Evolutionary conservation across 2,888 invertebrate genomes (phyloP).

Genomic region (Synanthedon tipuliformis): DNA sequence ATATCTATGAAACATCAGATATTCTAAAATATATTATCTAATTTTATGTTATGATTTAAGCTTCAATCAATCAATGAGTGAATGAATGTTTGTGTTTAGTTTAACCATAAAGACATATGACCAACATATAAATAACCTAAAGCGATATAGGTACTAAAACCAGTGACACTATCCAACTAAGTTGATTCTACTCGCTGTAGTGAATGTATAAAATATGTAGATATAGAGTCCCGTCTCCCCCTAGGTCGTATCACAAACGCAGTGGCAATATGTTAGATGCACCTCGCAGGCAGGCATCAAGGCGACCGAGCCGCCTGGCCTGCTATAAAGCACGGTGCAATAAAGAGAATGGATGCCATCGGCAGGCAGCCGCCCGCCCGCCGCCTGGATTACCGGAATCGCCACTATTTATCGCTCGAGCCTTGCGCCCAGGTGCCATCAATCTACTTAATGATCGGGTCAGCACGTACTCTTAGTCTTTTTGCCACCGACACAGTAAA

Average conservation of each 20-base stretch:
- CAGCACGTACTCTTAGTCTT: conserved; percentile 65
- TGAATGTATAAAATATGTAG: background rate
- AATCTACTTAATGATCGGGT: conserved; percentile 71
- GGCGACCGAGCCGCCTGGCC: conserved; percentile 43
- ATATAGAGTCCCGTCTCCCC: conserved; percentile 3
- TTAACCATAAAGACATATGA: no score
- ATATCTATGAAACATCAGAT: no score
- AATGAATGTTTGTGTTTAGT: no score
- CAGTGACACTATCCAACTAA: no score
- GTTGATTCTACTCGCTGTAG: no score
- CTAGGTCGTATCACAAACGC: conserved; percentile 20
- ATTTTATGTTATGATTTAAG: no score
- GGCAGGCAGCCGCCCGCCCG: conserved; percentile 57
- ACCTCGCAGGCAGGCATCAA: conserved; percentile 48
- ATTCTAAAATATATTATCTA: no score
- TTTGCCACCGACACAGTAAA: conserved; percentile 35
- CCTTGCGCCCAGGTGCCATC: conserved; percentile 69
- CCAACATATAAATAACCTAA: no score
- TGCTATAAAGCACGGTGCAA: conserved; percentile 67
- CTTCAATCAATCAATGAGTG: no score
- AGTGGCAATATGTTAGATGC: conserved; percentile 53
- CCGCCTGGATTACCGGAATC: conserved; percentile 67
- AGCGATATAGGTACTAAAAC: no score
- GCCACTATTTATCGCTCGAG: conserved; percentile 69
- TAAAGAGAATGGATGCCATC: conserved; percentile 70